Percentiles rank a stretch among this genome's conserved stretches.
These are phyloP conservation scores for Erpobdella octoculata DNA, from an alignment of 2,888 invertebrate species.

Conservation along the genomic window DNA sequence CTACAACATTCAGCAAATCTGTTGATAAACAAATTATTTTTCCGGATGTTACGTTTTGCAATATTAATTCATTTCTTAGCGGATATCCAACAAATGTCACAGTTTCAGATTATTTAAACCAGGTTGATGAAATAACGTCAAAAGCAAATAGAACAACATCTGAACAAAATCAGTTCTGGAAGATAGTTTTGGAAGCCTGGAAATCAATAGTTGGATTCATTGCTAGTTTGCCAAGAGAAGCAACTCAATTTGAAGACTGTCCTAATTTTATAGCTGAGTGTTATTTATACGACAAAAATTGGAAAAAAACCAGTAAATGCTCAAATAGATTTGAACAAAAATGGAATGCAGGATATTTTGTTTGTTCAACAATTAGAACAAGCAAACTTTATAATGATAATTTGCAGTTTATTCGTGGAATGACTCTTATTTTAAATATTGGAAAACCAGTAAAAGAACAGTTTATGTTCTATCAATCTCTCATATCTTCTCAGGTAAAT, in stretches of 20 bases:
- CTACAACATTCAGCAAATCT: not conserved
- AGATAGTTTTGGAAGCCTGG: no score
- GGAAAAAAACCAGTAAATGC: not conserved
- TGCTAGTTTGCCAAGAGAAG: no score
- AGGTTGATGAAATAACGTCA: not conserved
- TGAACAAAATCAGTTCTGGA: no score
- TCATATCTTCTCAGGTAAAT: not conserved
- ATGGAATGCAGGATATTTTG: slow-evolving; percentile 15
- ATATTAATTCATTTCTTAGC: not conserved
- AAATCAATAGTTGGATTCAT: no score
- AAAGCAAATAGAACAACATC: no score
- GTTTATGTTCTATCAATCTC: not conserved
- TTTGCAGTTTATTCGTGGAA: not conserved
- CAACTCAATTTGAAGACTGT: no score
- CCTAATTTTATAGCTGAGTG: not conserved
- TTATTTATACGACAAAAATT: not conserved
- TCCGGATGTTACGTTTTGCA: slow-evolving; percentile 21
- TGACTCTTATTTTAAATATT: slow-evolving; percentile 5
- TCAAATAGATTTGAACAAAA: not conserved
- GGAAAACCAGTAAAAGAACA: not conserved
- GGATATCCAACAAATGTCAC: not conserved
- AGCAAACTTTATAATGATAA: slow-evolving; percentile 6
- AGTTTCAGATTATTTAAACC: not conserved
- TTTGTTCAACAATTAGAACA: slow-evolving; percentile 16
- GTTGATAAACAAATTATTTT: not conserved